phyloP scores from a whole-genome alignment of 2,797 vertebrate species.

The Myiotriccus ornatus region DNA sequence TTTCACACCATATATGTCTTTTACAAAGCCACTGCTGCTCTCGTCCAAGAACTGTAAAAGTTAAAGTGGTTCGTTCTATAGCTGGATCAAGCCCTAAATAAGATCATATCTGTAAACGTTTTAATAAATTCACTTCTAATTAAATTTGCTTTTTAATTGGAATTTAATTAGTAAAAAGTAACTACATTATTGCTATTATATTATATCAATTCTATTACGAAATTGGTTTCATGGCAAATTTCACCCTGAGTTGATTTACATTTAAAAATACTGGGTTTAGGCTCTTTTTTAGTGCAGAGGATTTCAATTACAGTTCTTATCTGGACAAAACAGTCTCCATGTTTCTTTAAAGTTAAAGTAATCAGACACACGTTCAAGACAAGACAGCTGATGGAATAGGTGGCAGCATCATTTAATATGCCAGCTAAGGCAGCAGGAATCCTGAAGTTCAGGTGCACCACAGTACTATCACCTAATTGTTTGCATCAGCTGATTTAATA shows the following conservation, averaged over 20 bases:
- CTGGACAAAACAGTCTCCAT: neutral
- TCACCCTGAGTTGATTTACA: neutral
- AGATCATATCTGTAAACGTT: neutral
- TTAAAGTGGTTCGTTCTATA: fast-evolving
- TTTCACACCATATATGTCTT: fast-evolving
- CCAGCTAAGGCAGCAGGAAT: neutral
- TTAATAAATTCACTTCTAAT: neutral
- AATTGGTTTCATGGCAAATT: neutral
- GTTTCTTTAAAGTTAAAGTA: neutral
- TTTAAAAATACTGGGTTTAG: neutral
- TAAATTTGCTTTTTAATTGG: neutral
- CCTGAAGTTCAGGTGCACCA: neutral
- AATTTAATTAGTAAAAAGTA: neutral
- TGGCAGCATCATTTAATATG: neutral
- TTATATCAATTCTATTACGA: neutral
- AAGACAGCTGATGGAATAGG: neutral
- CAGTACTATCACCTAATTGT: neutral
- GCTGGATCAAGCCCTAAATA: neutral
- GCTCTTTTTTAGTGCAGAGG: neutral
- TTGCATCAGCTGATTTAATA: neutral
- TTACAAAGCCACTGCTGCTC: neutral
- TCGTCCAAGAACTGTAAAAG: neutral
- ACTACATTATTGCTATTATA: neutral
- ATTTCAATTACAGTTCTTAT: neutral
- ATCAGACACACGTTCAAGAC: fast-evolving